Evolutionary conservation across 1,140 invertebrate genomes (phyloP).

Genomic region (Bombus turneri): DNA sequence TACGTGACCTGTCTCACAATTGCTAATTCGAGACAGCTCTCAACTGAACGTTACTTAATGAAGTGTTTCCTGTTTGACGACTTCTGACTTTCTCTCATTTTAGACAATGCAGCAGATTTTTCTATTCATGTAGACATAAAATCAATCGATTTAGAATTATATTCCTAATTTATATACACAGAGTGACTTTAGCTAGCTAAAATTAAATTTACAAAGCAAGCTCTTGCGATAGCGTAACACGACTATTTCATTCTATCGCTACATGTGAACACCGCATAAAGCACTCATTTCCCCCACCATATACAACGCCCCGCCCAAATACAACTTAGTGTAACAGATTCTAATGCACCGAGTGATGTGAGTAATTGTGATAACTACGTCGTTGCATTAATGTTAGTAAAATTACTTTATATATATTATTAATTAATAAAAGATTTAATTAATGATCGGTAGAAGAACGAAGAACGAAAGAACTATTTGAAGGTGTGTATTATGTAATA

Average conservation of each 20-base stretch:
- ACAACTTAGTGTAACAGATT: conserved; percentile 68
- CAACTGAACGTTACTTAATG: too few species aligned
- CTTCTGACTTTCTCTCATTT: too few species aligned
- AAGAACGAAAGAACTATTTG: not conserved
- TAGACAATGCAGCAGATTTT: too few species aligned
- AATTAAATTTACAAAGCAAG: too few species aligned
- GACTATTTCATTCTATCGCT: not conserved
- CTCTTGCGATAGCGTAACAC: too few species aligned
- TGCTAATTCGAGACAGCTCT: too few species aligned
- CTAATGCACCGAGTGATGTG: conserved; percentile 30
- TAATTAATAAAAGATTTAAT: not conserved
- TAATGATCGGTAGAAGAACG: not conserved
- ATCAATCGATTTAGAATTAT: too few species aligned
- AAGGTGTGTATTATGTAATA: conserved; percentile 25
- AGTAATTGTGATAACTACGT: not conserved
- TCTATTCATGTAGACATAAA: too few species aligned
- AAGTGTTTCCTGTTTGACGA: too few species aligned
- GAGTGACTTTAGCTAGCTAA: too few species aligned
- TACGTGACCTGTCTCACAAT: too few species aligned
- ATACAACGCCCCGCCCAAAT: conserved; percentile 75
- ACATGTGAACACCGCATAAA: conserved; percentile 3
- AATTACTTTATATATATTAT: not conserved
- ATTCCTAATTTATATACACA: too few species aligned
- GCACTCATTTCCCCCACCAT: conserved; percentile 12
- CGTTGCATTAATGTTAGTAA: not conserved